Evolutionary conservation across 2,113 vertebrate species (phyloP), one percentile per base, ranked within the genome.

Genomic region (Progne subis): DNA sequence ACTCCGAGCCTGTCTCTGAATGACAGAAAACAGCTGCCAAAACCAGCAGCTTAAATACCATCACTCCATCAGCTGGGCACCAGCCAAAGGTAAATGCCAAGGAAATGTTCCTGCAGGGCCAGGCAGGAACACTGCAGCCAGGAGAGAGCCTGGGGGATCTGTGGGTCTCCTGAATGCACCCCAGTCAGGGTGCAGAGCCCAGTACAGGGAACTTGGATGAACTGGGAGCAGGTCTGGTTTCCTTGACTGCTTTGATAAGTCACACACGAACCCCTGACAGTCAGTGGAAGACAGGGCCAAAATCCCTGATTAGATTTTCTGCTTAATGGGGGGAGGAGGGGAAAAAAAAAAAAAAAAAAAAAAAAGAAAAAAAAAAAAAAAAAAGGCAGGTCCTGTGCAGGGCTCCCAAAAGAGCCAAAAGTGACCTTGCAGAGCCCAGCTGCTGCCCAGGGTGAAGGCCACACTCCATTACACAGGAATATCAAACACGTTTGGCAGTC

Each of bases 191-290:
- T 32, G 31, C 4, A 5, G 34, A 86, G 57, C 23, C 25, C 64
- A 21, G 31, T 3, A 2, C 0, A 8, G 39, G 14, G 50, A 63
- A 9, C 5, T 5, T 4, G 31, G 41, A n/a, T 25, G 28, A 18
- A 44, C n/a, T 21, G 28, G 79, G 75, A 61, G 67, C 50, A 19
- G 37, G 37, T 24, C 13, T 53, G 57, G 17, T 53, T 90, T 49
- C 26, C 55, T 69, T 12, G 20, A 4, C 24, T 47, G 37, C 29
- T 82, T 37, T 15, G 25, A 28, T 70, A 86, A 82, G 32, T 32
- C 29, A 17, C 0, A 2, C 14, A 6, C 4, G 2, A 65, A 20
- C 43, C 29, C 28, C 26, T 7, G 23, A 0, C n/a, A 5, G 3
- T 17, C 72, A 43, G 49, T 2, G 44, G 61, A 56, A 52, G 4